Base-by-base conservation (phyloP, 2,797 vertebrate genomes). In the Pseudopleuronectes americanus region DNA sequence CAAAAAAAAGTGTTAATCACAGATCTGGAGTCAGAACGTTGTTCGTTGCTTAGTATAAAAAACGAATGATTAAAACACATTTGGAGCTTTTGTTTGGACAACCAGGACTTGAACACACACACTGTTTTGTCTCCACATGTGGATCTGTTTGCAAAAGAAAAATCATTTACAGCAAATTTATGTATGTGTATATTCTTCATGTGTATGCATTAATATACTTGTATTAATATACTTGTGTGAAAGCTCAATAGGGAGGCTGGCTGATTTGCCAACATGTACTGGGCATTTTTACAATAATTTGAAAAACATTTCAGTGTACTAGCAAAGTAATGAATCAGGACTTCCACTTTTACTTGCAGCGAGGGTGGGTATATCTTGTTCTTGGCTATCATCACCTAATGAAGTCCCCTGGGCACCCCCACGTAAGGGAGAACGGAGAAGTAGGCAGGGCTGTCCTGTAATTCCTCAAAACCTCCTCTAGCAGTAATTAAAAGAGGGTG, bases 381-480 rank as follows among this genome's bases (percentile, higher is more conserved):
- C 62, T 69, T 26, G 13, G 24, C 61, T 64, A 61, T 66, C 65
- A 51, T 66, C 21, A 48, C 74, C 67, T 88, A 88, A 87, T 89
- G 72, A 89, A 71, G 79, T 79, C 84, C 72, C 74, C 57, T 4
- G 77, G 69, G 67, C 21, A 7, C 24, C 56, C 23, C 62, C 48
- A 62, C 69, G 75, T 66, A 21, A 60, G 68, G 59, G 64, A 70
- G 61, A 66, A 36, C n/a, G 14, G 26, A 23, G 61, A 55, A 41
- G 23, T 31, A 74, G 66, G 69, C 53, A 47, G 58, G 53, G 28
- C 22, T 55, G 73, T 65, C 56, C 23, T 77, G 49, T 71, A 71
- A 76, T 76, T 67, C 79, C 64, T 63, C 59, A 67, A 43, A 72
- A 68, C 84, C 70, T 86, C 78, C 74, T 75, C 43, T 62, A 68